Conservation (phyloP, 2,113 vertebrate species). For the Ailurus styani region DNA sequence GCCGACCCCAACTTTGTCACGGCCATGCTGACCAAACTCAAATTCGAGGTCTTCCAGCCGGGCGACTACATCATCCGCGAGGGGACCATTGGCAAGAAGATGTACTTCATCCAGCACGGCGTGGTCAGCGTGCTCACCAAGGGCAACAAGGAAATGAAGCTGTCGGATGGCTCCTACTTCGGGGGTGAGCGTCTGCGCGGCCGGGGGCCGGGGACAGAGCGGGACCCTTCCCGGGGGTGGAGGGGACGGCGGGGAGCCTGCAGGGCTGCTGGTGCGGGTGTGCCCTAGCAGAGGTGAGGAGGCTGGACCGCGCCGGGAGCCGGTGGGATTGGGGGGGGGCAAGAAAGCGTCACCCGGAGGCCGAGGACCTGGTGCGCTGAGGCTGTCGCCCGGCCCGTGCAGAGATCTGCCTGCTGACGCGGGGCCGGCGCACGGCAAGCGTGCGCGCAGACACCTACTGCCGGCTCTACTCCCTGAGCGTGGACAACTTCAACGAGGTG, state of each 20-base stretch:
- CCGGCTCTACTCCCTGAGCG: conserved; percentile 94
- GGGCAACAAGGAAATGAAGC: conserved; percentile 92
- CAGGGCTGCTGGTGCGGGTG: rapidly evolving
- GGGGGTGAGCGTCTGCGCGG: conserved; percentile 83
- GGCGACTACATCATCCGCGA: conserved; percentile 95
- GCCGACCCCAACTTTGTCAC: conserved; percentile 98
- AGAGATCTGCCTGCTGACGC: conserved; percentile 97
- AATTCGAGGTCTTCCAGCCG: conserved; percentile 97
- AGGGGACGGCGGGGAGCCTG: background rate
- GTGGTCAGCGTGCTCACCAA: conserved; percentile 92
- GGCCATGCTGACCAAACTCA: conserved; percentile 96
- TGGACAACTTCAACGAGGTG: conserved; percentile 99
- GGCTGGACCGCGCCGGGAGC: rapidly evolving
- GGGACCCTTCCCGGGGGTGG: background rate
- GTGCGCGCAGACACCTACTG: conserved; percentile 97
- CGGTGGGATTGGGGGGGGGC: rapidly evolving
- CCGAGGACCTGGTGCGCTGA: background rate
- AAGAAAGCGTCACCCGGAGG: rapidly evolving
- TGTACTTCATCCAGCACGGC: conserved; percentile 98
- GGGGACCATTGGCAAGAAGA: conserved; percentile 98
- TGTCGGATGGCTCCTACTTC: conserved; percentile 96
- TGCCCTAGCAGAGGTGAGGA: background rate
- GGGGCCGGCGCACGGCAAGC: conserved; percentile 94
- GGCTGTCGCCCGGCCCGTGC: background rate
- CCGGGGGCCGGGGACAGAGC: background rate